Base-by-base conservation (phyloP, 1,140 invertebrate genomes). In the Brachionus calyciflorus region DNA sequence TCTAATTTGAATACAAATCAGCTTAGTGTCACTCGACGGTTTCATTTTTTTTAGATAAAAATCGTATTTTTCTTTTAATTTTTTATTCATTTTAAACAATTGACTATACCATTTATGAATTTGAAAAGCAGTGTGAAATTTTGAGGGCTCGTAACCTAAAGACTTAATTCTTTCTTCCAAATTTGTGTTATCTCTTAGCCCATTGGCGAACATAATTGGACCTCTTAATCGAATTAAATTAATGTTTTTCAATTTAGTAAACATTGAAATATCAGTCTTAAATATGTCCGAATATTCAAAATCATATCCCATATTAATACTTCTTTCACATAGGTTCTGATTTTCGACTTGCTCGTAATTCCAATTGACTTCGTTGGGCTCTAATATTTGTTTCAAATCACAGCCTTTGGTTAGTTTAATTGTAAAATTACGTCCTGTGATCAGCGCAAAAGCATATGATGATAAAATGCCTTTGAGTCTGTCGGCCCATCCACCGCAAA, bases 401-500 rank as follows among this genome's bases (percentile, higher is more conserved):
- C 65, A 70, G 19, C 24, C 24, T 51, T 70, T 40, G 44, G 40
- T 70, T 7, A 70, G 19, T 28, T 24, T 46, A 10, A 70, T 70
- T 6, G 28, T n/a, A 48, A 70, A 70, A 3, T 17, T 30, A 9
- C 65, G 65, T 3, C 46, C 33, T 44, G 24, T 44, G 28, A 70
- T 70, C 17, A 70, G 19, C 6, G 65, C 44, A 51, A 70, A 70
- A 33, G 65, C 65, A 19, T 70, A 70, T 33, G 65, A 46, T 48
- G 65, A 70, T 19, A 70, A n/a, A 49, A 70, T n/a, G 12, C 65
- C 65, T 46, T 51, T 70, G 40, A 70, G 28, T 5, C 65, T 26
- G n/a, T 70, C 65, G 12, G 65, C 65, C 41, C 41, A 70, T n/a
- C 65, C 65, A n/a, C 65, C 65, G 33, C 65, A 70, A 9, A 49